phyloP scores from a whole-genome alignment of 2,888 invertebrate species.

The Adela reaumurella region DNA sequence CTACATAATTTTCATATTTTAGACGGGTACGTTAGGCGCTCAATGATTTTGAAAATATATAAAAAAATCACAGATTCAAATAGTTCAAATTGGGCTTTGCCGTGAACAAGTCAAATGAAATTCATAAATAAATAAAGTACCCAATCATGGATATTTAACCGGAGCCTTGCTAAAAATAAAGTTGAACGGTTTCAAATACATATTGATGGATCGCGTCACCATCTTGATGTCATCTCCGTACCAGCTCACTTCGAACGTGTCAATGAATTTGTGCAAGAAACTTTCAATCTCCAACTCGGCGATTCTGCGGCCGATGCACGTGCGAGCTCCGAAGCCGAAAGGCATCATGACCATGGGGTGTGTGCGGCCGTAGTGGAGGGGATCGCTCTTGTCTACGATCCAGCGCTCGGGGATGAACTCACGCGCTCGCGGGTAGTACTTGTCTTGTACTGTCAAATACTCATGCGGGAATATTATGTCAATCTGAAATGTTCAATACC shows the following conservation, averaged over 20 bases:
- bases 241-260: conserved; percentile 29
- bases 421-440: conserved; percentile 54
- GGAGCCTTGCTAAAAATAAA: conserved; percentile 7
- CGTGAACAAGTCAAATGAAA: no score
- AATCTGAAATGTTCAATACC: conserved; percentile 39
- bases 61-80: no score
- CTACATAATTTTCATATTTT: no score
- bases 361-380: conserved; percentile 38
- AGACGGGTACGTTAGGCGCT: no score
- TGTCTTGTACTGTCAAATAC: conserved; percentile 52
- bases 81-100: no score
- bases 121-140: no score
- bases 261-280: conserved; percentile 32
- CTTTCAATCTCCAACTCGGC: conserved; percentile 68
- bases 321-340: conserved; percentile 66
- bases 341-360: conserved; percentile 62
- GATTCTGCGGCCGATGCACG: conserved; percentile 67
- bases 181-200: conserved; percentile 27
- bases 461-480: conserved; percentile 74
- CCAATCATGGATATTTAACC: no score
- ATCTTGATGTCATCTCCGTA: conserved; percentile 33
- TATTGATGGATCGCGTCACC: conserved; percentile 24
- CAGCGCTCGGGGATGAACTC: conserved; percentile 67
- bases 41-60: no score
- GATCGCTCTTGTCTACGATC: conserved; percentile 52